These are phyloP conservation scores for Sphenopsis melanotis DNA, from an alignment of 2,797 vertebrate genomes.

Conservation along the genomic window DNA sequence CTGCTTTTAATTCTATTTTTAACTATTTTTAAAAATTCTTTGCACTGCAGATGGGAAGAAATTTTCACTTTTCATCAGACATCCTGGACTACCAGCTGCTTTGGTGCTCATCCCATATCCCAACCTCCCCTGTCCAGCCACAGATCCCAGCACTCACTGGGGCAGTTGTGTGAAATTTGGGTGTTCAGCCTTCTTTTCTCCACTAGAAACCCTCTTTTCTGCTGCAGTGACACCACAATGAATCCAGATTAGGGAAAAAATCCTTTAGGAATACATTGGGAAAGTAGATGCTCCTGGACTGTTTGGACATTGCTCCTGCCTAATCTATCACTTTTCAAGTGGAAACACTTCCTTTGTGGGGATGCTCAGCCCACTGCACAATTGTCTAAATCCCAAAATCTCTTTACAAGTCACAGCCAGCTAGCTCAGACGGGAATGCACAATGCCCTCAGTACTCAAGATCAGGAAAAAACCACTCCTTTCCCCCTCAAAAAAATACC, in stretches of 20 bases:
- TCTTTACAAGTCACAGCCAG: neutral
- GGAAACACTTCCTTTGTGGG: neutral
- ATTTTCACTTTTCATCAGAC: neutral
- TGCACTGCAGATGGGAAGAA: neutral
- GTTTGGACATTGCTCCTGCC: neutral
- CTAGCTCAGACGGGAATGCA: neutral
- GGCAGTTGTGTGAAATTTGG: neutral
- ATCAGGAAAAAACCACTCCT: accelerated
- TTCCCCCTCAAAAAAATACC: neutral
- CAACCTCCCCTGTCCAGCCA: neutral
- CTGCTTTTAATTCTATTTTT: neutral
- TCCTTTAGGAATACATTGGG: neutral
- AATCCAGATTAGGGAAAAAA: neutral
- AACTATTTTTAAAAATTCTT: neutral
- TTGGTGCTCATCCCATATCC: neutral
- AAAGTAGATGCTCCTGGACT: neutral
- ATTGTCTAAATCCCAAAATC: neutral
- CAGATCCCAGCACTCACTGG: neutral
- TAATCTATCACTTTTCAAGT: neutral
- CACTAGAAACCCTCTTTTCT: neutral
- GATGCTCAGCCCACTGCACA: neutral
- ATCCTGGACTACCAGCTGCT: neutral
- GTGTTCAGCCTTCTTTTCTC: neutral
- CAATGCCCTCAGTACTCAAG: too few relatives aligned
- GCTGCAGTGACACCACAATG: neutral